A percentile compares a stretch with the other conserved stretches of the same genome.
These are phyloP conservation scores for Gnathonemus echidnorhynchus DNA, from an alignment of 2,113 vertebrate genomes.

Conservation along the genomic window DNA sequence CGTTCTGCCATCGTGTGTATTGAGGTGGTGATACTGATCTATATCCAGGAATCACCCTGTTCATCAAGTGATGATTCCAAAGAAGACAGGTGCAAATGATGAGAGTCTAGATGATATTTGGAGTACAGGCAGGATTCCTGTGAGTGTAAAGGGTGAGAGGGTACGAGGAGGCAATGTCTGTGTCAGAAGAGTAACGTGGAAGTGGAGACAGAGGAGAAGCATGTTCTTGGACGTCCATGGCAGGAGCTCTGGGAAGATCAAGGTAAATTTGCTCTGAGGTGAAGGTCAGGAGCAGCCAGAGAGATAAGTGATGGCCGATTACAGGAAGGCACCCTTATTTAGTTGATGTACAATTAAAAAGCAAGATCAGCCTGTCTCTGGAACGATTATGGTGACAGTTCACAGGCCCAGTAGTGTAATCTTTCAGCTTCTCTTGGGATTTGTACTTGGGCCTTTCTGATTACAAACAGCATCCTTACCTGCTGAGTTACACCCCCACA, in stretches of 20 bases:
- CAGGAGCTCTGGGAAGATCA: neutral
- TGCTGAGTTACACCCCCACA: neutral
- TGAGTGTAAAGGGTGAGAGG: neutral
- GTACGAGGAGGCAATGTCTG: neutral
- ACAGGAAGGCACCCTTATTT: neutral
- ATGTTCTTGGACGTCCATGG: neutral
- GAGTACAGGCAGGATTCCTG: neutral
- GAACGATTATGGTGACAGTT: neutral
- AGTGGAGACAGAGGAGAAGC: neutral
- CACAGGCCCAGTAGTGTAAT: neutral
- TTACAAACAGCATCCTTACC: neutral
- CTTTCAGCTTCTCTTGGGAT: neutral
- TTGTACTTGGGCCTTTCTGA: neutral
- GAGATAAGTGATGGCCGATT: neutral
- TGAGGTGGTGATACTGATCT: neutral
- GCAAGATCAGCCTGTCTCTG: neutral
- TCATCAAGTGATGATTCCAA: neutral
- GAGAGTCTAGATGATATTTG: neutral
- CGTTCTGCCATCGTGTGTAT: neutral
- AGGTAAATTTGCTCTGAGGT: neutral
- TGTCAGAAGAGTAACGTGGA: neutral
- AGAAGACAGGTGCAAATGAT: neutral
- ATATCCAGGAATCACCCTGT: neutral
- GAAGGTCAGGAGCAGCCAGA: neutral
- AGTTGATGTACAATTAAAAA: neutral